Evolutionary conservation across 2,797 vertebrate genomes (phyloP), one percentile per base, ranked within the genome.

Genomic region (Sebastes reedi): DNA sequence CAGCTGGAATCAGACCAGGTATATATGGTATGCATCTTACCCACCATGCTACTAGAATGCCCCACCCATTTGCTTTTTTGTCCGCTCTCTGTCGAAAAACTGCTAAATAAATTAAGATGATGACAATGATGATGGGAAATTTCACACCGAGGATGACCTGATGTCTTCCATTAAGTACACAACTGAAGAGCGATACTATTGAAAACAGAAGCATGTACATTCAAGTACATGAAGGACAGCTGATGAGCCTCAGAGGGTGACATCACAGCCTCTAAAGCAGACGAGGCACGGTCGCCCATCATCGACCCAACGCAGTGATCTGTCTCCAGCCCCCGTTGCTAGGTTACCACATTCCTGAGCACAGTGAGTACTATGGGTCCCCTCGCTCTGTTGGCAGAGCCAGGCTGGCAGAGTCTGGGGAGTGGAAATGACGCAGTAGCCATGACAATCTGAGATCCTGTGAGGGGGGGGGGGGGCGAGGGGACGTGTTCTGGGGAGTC

Each of bases 271-370:
- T 79, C 29, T 3, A 39, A 22, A 60, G 22, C 32, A 71, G 54
- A 60, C 9, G 9, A 80, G n/a, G 75, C 77, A 32, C 1, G 2
- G 42, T 58, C 18, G 24, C 66, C 76, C 78, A 80, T 86, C 88
- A 46, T 69, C 14, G 32, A 71, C 80, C 81, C 52, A 25, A 61
- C 24, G 1, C 60, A 18, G 12, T 30, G 78, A 87, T 88, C 72
- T 81, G 87, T 86, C 82, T 89, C 67, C 32, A 24, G 54, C 39
- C 62, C 42, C 20, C n/a, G 82, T 92, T 92, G 89, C 90, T 89
- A 89, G 84, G 91, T 84, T 83, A 93, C 92, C 64, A 85, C 76
- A 84, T 90, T 84, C 81, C 84, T 42, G 68, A 69, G 77, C 77
- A 80, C 66, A 81, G 65, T 0, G 61, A 61, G 68, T 46, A 67